Evolutionary conservation across 2,113 vertebrate species (phyloP), one percentile per base, ranked within the genome.

Genomic region (Ceuthmochares aereus): DNA sequence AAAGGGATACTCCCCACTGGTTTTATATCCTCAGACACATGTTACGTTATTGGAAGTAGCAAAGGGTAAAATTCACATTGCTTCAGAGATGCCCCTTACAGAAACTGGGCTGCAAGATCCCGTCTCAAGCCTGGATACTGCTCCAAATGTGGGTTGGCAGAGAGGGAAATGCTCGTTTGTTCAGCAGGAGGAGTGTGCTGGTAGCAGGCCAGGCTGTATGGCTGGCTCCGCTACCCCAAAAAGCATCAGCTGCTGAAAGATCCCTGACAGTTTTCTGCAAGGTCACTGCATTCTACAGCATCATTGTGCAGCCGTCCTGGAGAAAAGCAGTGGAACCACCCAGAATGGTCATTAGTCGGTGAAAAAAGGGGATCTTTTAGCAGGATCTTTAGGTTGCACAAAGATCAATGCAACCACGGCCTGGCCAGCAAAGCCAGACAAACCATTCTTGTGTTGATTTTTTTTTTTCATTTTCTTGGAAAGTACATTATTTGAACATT

Each of bases 301-400:
- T 43, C 66, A 21, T 14, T 29, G 27, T 60, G 49, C 84, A 93
- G 78, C 66, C 63, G 10, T 49, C 58, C 82, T 42, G 75, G 60
- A 73, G 82, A 59, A 51, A n/a, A 51, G 30, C 70, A 36, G 27
- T 14, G 59, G 54, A 63, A 43, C 63, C 22, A 2, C 58, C 68
- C 5, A 0, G 67, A 11, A 37, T 82, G n/a, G 26, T 10, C 3
- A 55, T n/a, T 66, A 26, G 17, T 11, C 0, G 0, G 17, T 74
- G 37, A 10, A 60, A 40, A 55, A 74, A 18, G 30, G 10, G 37
- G 66, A 22, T 85, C 75, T 55, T 85, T 34, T 40, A 34, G 36
- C 37, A n/a, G 66, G 36, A 29, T 36, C 56, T 72, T 67, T 7
- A 14, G 75, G 26, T 55, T 90, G 52, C 77, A 84, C 27, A 27